phyloP scores from a whole-genome alignment of 1,140 invertebrate genomes.

The Drosophila bipectinata region DNA sequence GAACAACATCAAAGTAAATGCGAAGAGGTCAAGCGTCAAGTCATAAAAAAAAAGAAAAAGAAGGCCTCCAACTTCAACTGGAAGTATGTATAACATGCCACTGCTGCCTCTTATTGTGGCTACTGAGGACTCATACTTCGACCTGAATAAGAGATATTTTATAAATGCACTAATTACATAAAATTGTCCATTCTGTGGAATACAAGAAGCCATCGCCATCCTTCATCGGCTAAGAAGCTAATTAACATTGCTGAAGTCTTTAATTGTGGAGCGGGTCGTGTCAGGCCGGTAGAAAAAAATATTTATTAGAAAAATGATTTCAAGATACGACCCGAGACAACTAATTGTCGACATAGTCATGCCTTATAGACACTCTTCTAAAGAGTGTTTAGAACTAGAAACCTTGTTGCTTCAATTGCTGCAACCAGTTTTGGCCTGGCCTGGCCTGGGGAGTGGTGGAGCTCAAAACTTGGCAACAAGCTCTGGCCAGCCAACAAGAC shows the following conservation, averaged over 20 bases:
- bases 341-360: conserved; percentile 69
- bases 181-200: conserved; percentile 59
- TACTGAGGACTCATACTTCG: background rate
- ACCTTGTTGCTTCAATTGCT: conserved; percentile 38
- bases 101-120: background rate
- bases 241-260: conserved; percentile 26
- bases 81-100: conserved; percentile 36
- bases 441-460: no score
- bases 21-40: conserved; percentile 78
- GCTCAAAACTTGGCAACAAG: conserved; percentile 2
- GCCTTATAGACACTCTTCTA: background rate
- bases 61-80: background rate
- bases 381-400: conserved; percentile 35
- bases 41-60: conserved; percentile 55
- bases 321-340: conserved; percentile 48
- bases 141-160: conserved; percentile 77
- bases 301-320: conserved; percentile 65
- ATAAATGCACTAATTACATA: conserved; percentile 73
- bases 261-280: conserved; percentile 51
- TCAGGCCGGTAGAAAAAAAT: conserved; percentile 19
- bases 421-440: conserved; percentile 55
- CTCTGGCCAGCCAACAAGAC: conserved; percentile 36
- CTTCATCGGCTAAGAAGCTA: background rate
- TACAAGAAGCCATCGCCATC: background rate
- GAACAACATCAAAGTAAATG: conserved; percentile 71